These are phyloP conservation scores for Genyomyrus donnyi DNA, from an alignment of 2,113 vertebrate species.

Conservation along the genomic window DNA sequence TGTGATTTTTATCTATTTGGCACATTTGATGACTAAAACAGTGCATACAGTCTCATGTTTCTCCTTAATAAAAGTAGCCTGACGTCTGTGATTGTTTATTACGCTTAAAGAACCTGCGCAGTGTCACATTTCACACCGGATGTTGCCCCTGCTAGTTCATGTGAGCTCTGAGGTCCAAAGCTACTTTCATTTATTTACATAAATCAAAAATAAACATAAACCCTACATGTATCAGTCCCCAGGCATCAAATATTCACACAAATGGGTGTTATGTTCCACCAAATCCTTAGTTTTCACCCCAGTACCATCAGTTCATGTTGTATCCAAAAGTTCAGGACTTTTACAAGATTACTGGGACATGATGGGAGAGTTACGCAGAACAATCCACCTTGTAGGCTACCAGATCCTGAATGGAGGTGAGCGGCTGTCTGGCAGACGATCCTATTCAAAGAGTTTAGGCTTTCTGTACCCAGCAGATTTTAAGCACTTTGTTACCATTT, in stretches of 20 bases:
- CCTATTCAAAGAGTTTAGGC: background rate
- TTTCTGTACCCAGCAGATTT: background rate
- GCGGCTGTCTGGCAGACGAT: background rate
- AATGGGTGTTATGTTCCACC: conserved; percentile 6
- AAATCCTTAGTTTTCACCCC: conserved; percentile 8
- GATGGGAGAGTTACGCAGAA: background rate
- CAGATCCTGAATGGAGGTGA: background rate
- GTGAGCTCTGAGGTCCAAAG: background rate
- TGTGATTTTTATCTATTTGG: background rate
- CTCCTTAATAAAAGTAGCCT: background rate
- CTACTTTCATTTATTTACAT: background rate
- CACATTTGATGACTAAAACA: background rate
- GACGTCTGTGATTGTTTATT: background rate
- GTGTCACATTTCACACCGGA: background rate
- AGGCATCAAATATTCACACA: conserved; percentile 13
- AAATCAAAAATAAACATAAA: background rate
- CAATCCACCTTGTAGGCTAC: background rate
- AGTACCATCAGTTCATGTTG: background rate
- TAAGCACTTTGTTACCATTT: background rate
- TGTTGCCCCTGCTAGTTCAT: background rate
- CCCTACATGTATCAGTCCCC: background rate
- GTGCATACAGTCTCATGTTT: background rate
- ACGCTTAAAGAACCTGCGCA: background rate
- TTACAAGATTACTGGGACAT: background rate
- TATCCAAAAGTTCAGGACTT: background rate